phyloP scores from a whole-genome alignment of 2,113 vertebrate species.

The Neodon shergylaensis region DNA sequence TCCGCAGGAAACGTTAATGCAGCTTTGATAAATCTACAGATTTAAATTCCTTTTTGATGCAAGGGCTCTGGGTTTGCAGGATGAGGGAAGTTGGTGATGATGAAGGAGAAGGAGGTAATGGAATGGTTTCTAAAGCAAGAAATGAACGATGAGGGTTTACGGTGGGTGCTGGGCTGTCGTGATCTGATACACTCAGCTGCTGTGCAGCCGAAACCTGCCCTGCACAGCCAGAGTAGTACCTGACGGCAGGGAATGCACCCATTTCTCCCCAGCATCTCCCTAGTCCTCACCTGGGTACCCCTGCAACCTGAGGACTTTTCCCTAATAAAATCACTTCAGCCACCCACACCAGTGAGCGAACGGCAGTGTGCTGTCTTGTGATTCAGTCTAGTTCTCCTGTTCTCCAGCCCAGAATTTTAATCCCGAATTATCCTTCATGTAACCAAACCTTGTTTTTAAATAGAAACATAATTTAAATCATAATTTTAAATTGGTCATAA shows the following conservation, averaged over 20 bases:
- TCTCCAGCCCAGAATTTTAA: conserved; percentile 45
- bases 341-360: conserved; percentile 33
- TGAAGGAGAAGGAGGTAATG: background rate
- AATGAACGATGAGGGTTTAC: background rate
- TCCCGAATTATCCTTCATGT: conserved; percentile 56
- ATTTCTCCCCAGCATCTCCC: background rate
- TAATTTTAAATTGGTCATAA: conserved; percentile 47
- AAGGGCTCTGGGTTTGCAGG: conserved; percentile 34
- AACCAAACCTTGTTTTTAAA: conserved; percentile 59
- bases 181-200: conserved; percentile 7
- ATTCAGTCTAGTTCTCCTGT: conserved; percentile 48
- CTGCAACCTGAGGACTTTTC: conserved; percentile 6
- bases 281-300: conserved; percentile 6
- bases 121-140: conserved; percentile 4
- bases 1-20: background rate
- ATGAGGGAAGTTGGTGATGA: background rate
- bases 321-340: conserved; percentile 56
- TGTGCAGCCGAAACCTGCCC: background rate
- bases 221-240: background rate
- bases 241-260: conserved; percentile 35
- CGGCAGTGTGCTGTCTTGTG: conserved; percentile 15
- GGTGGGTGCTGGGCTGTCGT: background rate
- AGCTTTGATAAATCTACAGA: conserved; percentile 13
- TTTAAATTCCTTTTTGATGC: conserved; percentile 27
- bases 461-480: background rate